Evolutionary conservation across 2,888 invertebrate species (phyloP).

Genomic region (Drosophila kanekoi): DNA sequence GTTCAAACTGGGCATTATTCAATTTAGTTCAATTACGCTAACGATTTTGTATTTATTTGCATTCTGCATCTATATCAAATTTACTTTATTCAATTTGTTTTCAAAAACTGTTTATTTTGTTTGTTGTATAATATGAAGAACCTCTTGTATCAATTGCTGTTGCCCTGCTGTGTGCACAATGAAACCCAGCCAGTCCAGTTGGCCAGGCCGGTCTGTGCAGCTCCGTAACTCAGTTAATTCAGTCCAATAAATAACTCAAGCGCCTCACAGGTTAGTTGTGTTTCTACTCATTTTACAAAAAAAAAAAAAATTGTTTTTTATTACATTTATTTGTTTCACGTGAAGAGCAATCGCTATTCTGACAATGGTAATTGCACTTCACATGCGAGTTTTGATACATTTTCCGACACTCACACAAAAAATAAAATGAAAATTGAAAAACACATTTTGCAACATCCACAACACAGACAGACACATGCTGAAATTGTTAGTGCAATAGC

Average conservation of each 20-base stretch:
- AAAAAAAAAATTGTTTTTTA: conserved; percentile 62
- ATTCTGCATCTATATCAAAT: conserved; percentile 11
- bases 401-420: conserved; percentile 29
- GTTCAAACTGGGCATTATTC: conserved; percentile 25
- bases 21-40: conserved; percentile 67
- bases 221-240: conserved; percentile 79
- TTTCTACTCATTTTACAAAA: conserved; percentile 68
- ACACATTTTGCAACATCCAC: conserved; percentile 31
- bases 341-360: conserved; percentile 39
- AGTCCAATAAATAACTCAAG: conserved; percentile 76
- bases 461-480: conserved; percentile 51
- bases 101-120: conserved; percentile 8
- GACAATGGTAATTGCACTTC: conserved; percentile 29
- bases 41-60: conserved; percentile 42
- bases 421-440: conserved; percentile 22
- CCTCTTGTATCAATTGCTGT: conserved; percentile 15
- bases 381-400: conserved; percentile 56
- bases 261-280: conserved; percentile 84
- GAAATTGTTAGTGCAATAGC: conserved; percentile 53
- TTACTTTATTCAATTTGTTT: conserved; percentile 22
- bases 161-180: conserved; percentile 53
- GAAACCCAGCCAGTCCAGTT: conserved; percentile 71
- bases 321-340: conserved; percentile 40
- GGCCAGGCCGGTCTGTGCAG: conserved; percentile 76
- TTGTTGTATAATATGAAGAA: conserved; percentile 1